These are phyloP conservation scores for Pectinophora gossypiella DNA, from an alignment of 1,140 invertebrate genomes.

Conservation along the genomic window DNA sequence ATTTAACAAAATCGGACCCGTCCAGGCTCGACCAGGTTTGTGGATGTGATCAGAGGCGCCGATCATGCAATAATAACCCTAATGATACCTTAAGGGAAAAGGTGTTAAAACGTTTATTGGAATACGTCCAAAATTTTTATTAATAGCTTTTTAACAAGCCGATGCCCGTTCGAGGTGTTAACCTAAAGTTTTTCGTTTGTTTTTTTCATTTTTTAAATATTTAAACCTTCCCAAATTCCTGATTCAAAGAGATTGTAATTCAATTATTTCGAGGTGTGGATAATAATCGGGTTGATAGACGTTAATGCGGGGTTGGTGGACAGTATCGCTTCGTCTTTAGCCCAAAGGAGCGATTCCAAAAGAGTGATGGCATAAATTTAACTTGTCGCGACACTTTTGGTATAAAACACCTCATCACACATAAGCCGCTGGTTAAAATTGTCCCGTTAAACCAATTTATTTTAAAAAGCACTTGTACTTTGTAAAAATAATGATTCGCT, in stretches of 20 bases:
- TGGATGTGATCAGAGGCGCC: slow-evolving; percentile 19
- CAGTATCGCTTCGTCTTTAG: slow-evolving; percentile 9
- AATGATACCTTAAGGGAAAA: slow-evolving; percentile 68
- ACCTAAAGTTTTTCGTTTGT: slow-evolving; percentile 33
- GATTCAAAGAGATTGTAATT: slow-evolving; percentile 18
- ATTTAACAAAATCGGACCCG: slow-evolving; percentile 25
- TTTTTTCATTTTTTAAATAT: slow-evolving; percentile 4
- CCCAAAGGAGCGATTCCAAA: slow-evolving; percentile 13
- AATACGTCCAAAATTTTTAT: slow-evolving; percentile 63
- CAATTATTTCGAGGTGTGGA: slow-evolving; percentile 18
- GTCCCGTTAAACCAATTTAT: slow-evolving; percentile 9
- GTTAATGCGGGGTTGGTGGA: slow-evolving; percentile 19
- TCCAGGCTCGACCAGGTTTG: slow-evolving; percentile 18
- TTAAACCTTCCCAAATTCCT: neutral
- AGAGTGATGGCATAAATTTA: slow-evolving; percentile 26
- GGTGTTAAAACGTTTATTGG: slow-evolving; percentile 74
- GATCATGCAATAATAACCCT: slow-evolving; percentile 55
- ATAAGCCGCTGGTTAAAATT: neutral
- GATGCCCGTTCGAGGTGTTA: slow-evolving; percentile 43
- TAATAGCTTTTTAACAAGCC: slow-evolving; percentile 73
- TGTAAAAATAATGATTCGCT: neutral
- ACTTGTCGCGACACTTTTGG: slow-evolving; percentile 5
- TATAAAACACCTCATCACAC: neutral
- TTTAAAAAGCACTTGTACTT: slow-evolving; percentile 3
- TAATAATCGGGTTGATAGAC: slow-evolving; percentile 22